Evolutionary conservation across 2,888 invertebrate genomes (phyloP), one percentile per base, ranked within the genome.

Genomic region (Eupithecia subfuscata): DNA sequence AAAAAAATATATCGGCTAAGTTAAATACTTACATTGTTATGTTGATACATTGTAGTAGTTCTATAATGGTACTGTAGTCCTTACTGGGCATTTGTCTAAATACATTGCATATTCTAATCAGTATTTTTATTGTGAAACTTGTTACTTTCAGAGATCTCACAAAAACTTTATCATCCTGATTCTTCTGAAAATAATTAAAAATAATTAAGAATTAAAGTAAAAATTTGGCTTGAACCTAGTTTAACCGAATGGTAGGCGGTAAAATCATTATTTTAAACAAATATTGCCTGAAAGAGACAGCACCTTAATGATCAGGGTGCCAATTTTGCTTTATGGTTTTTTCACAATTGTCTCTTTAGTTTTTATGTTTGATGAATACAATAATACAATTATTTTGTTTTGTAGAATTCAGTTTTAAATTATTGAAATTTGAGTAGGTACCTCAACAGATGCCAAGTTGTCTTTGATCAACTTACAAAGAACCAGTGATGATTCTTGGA

Each of bases 41-140:
- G 79, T 83, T 82, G 37, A 91, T 78, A 79, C 81, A 84, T 37
- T 89, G 79, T 12, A 94, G 79, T 64, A 93, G 79, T 14, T 90
- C 84, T 7, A 91, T 22, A 68, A 93, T 80, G 75, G 82, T 70
- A 0, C 82, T 75, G 75, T 88, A 85, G 72, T 91, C 86, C 69
- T 86, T 89, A 2, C 71, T 77, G 3, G 79, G 74, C 5, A 86
- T 83, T 70, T 85, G 81, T 77, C 85, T 90, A 79, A 95, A 95
- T 34, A 90, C 88, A 45, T 86, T 90, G 76, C 89, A 92, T 5
- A 95, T 82, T 85, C 92, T 95, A 22, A 92, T 74, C 72, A 94
- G 83, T 81, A 95, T 92, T 84, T 95, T 95, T 1, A 95, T 83
- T 3, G 91, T 89, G 80, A 96, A 96, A 82, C 90, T 92, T 11